Base-by-base conservation (phyloP, 2,113 vertebrate genomes). In the Paralichthys olivaceus region DNA sequence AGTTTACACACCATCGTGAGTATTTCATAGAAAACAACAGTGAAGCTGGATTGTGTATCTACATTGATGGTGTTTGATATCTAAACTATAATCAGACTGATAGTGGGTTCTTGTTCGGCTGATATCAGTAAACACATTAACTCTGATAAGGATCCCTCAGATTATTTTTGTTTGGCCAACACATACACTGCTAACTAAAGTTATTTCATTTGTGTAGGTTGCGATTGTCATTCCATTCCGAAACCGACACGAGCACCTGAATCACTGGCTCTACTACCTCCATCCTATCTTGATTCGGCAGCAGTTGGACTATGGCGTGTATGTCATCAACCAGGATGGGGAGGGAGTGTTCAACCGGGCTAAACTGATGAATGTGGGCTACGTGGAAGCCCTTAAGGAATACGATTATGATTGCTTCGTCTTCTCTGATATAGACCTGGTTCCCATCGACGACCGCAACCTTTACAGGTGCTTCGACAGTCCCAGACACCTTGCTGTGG, bases 191-290 rank as follows among this genome's bases (percentile, higher is more conserved):
- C 19, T 19, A 17, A 49, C 45, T 40, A 5, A 8, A 19, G 17
- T 19, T 5, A 6, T 49, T 8, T 15, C 17, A 5, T 19, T 1
- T 73, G 34, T 74, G 25, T 55, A 92, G 91, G 97, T 99, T 70
- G 97, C 97, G 19, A 73, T 99, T 78, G 96, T 99, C 70, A 97
- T 99, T 73, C 96, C 97, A 0, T 99, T 98, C 89, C 93, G 98
- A 65, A 96, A 97, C 26, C 95, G 98, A 0, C 93, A 97, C 15
- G 96, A 98, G 23, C 97, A 99, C 81, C 94, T 99, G 59, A 96
- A 92, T 59, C 96, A 95, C 65, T 98, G 96, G 97, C 94, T 99
- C 0, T 95, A 94, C 87, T 99, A 97, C 80, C 89, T 99, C 58
- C 98, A 99, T 79, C 97, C 97, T 0, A 93, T 98, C 66, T 87